Evolutionary conservation across 2,113 vertebrate genomes (phyloP), one percentile per base, ranked within the genome.

Genomic region (Nettapus auritus): DNA sequence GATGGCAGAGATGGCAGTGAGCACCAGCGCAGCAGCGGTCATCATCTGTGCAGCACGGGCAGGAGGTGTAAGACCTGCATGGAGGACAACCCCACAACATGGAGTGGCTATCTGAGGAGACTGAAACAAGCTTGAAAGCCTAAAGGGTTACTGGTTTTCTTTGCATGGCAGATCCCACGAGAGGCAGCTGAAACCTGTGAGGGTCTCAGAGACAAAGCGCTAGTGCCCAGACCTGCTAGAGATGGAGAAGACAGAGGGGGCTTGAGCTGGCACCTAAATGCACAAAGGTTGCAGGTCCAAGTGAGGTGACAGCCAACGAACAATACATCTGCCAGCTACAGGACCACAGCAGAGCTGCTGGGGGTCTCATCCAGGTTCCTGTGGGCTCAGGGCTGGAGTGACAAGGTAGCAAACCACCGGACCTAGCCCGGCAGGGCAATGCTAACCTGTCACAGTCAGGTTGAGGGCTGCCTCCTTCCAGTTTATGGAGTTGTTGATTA

Each of bases 1-100:
- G 17, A 0, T 0, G 31, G 23, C 1, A 1, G 81, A 60, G 57
- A 6, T 0, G 3, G 9, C 0, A 18, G 16, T 0, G 20, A 76
- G 22, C 23, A 56, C 31, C 40, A 90, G 73, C 0, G 7, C 2
- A 2, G 19, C 3, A 5, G 7, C 0, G 3, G 23, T 25, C 46
- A 40, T 9, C 34, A 7, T 56, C 69, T 9, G 3, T 15, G 6
- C 9, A 1, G 20, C 33, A 25, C 0, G 60, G 5, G 86, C 64
- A 6, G 4, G 38, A 31, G 75, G 31, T 0, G 40, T 23, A 28
- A 91, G 89, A 88, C 85, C 85, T 94, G 85, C 81, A 76, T 75
- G 75, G 62, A 38, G 74, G 62, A 67, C 52, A 44, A 16, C 40
- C 28, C 63, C 3, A 1, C 36, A 7, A 67, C 25, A 6, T 23